Conservation (phyloP, 2,113 vertebrate species). For the Vidua chalybeata region DNA sequence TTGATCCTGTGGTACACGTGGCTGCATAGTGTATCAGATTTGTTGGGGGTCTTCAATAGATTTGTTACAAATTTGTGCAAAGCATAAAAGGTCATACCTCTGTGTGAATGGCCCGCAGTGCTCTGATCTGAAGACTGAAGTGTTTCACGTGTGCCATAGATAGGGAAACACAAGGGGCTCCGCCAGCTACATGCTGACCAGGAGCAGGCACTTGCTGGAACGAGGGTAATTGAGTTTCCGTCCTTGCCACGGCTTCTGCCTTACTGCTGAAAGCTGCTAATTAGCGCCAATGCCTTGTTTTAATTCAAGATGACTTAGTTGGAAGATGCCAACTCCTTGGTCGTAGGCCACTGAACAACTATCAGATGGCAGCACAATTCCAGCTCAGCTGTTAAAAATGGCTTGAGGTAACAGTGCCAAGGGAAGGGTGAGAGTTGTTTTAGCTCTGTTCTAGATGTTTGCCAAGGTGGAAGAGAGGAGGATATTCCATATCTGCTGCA, state of each 20-base stretch:
- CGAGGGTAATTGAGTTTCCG: neutral
- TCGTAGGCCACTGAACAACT: neutral
- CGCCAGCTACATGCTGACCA: neutral
- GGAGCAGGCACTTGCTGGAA: neutral
- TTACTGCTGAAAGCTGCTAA: slow-evolving; percentile 44
- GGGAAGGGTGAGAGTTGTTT: neutral
- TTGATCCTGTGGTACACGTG: fast-evolving
- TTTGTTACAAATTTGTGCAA: neutral
- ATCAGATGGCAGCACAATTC: neutral
- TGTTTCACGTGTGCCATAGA: fast-evolving
- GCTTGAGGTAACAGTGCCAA: neutral
- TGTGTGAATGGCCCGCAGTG: fast-evolving
- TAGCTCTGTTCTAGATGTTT: neutral
- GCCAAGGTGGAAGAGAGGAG: neutral
- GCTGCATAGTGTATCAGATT: neutral
- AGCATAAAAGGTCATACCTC: neutral
- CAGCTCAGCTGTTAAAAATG: neutral
- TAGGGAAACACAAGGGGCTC: neutral
- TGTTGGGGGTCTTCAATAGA: neutral
- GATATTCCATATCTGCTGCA: neutral
- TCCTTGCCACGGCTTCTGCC: neutral
- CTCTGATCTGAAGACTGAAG: neutral
- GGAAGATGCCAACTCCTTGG: neutral
- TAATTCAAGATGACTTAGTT: neutral
- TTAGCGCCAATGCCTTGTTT: neutral